phyloP scores from a whole-genome alignment of 2,113 vertebrate species.

The Herpetotheres cachinnans region DNA sequence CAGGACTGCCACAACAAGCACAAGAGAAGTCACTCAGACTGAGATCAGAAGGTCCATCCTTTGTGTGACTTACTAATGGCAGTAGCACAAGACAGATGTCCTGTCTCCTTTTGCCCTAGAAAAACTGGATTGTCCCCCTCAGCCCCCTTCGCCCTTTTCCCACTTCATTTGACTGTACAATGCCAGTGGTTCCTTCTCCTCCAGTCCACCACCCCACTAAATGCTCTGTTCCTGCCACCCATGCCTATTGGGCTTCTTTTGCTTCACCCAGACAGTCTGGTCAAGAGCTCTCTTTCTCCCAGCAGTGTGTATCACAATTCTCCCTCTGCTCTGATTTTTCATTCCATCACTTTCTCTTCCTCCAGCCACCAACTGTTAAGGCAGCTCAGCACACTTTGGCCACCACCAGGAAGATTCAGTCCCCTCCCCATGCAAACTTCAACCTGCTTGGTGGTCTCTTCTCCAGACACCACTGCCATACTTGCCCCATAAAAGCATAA shows the following conservation, averaged over 20 bases:
- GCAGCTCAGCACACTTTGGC: not conserved
- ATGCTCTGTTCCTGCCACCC: not conserved
- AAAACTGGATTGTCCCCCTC: not conserved
- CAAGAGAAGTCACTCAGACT: not conserved
- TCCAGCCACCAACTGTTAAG: not conserved
- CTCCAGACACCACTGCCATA: not conserved
- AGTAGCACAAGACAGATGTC: not conserved
- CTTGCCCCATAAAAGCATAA: not conserved
- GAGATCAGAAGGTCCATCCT: not conserved
- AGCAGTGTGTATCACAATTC: not conserved
- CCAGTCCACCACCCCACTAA: not conserved
- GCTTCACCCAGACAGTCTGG: not conserved
- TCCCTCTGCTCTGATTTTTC: not conserved
- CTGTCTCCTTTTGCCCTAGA: not conserved
- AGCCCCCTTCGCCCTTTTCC: not conserved
- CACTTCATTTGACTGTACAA: not conserved
- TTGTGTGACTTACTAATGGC: not conserved
- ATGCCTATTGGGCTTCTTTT: not conserved
- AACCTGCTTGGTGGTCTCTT: not conserved
- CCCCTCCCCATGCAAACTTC: not conserved
- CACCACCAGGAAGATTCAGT: not conserved
- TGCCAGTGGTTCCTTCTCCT: not conserved
- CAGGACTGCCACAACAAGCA: conserved; percentile 76
- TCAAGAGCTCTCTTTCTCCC: not conserved
- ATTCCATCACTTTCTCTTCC: not conserved